Evolutionary conservation across 2,113 vertebrate species (phyloP).

Genomic region (Corythoichthys intestinalis): DNA sequence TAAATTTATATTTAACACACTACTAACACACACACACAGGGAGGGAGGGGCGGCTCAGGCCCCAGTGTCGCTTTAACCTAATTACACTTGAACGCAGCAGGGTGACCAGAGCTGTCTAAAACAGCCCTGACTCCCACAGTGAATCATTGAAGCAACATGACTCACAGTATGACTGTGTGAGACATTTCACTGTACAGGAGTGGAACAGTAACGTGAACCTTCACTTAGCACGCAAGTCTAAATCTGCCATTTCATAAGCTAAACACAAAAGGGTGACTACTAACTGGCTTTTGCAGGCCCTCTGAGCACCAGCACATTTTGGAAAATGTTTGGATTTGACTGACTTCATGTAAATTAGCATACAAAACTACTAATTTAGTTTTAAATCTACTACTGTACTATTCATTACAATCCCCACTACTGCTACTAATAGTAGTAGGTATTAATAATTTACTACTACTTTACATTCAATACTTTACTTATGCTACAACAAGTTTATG

Average conservation of each 20-base stretch:
- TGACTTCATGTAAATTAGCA: too few relatives aligned
- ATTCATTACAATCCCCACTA: too few relatives aligned
- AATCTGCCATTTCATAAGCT: background rate
- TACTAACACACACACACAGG: background rate
- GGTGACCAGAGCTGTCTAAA: conserved; percentile 43
- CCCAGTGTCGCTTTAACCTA: conserved; percentile 53
- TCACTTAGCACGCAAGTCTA: background rate
- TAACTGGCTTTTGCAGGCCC: too few relatives aligned
- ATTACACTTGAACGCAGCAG: conserved; percentile 54
- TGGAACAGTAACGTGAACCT: background rate
- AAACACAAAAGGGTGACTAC: too few relatives aligned
- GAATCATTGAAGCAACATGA: background rate
- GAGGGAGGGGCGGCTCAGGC: conserved; percentile 8
- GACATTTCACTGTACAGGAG: background rate
- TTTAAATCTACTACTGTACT: too few relatives aligned
- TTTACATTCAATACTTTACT: too few relatives aligned
- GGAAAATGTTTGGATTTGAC: too few relatives aligned
- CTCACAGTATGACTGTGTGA: background rate
- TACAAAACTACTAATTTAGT: too few relatives aligned
- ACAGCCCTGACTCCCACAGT: conserved; percentile 22
- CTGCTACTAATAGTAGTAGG: too few relatives aligned
- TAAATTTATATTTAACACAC: background rate
- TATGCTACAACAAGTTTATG: too few relatives aligned
- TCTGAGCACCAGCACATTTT: too few relatives aligned
- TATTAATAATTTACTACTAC: too few relatives aligned